phyloP scores from a whole-genome alignment of 2,888 invertebrate genomes.

The Oxystoma pomonae region DNA sequence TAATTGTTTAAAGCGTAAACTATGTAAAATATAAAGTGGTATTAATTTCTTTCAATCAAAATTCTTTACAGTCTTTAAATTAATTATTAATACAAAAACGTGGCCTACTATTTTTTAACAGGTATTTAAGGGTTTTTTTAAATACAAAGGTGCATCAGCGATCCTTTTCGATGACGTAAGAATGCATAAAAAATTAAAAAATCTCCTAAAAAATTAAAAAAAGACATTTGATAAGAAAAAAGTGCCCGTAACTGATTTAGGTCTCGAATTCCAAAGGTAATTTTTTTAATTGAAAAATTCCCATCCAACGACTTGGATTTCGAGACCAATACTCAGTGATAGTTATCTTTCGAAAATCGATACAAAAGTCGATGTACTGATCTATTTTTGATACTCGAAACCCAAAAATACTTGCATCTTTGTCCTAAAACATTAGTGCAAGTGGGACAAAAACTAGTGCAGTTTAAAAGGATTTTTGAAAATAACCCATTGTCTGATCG shows the following conservation, averaged over 20 bases:
- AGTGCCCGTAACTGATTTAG: constrained; percentile 42
- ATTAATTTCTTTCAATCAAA: too few species aligned
- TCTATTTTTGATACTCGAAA: background rate
- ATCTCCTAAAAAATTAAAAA: constrained; percentile 25
- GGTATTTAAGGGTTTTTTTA: too few species aligned
- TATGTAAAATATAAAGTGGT: too few species aligned
- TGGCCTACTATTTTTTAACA: too few species aligned
- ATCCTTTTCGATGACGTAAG: background rate
- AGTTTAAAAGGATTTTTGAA: background rate
- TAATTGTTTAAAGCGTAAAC: too few species aligned
- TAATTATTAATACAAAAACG: too few species aligned
- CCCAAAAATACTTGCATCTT: background rate
- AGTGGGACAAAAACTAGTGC: background rate
- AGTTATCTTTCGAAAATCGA: constrained; percentile 22
- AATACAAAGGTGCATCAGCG: constrained; percentile 1
- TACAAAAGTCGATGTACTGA: constrained; percentile 13
- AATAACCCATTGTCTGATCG: background rate
- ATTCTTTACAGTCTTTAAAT: too few species aligned
- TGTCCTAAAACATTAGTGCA: background rate
- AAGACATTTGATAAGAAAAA: constrained; percentile 41
- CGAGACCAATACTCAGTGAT: constrained; percentile 44
- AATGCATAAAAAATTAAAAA: background rate
- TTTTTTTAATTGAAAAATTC: constrained; percentile 23
- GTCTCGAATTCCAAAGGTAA: constrained; percentile 46
- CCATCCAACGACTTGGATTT: constrained; percentile 36